phyloP scores from a whole-genome alignment of 2,888 invertebrate genomes.

The Polylopha cassiicola region DNA sequence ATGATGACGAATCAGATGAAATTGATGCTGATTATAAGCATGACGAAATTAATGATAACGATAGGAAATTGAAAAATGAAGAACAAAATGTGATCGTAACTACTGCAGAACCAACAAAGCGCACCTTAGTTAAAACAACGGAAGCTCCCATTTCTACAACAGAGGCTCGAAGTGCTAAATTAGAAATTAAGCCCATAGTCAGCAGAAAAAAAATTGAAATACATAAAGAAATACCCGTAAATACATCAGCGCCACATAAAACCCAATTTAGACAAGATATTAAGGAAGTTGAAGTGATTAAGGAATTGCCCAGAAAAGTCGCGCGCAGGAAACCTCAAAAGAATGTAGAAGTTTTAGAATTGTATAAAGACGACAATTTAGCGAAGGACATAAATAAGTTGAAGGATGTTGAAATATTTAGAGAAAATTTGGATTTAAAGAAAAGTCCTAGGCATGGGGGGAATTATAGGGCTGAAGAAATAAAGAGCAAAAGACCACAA shows the following conservation, averaged over 20 bases:
- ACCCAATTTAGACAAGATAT: slow-evolving; percentile 65
- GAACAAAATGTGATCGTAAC: slow-evolving; percentile 31
- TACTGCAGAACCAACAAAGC: slow-evolving; percentile 54
- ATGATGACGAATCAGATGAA: slow-evolving; percentile 25
- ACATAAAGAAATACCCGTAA: slow-evolving; percentile 58
- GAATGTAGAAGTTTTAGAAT: slow-evolving; percentile 48
- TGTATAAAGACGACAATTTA: slow-evolving; percentile 63
- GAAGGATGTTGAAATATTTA: slow-evolving; percentile 65
- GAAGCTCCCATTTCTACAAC: slow-evolving; percentile 46
- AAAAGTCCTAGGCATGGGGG: slow-evolving; percentile 66
- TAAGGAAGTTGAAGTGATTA: slow-evolving; percentile 63
- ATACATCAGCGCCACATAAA: slow-evolving; percentile 52
- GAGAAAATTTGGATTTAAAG: slow-evolving; percentile 47
- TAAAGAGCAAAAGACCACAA: slow-evolving; percentile 22
- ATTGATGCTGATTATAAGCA: slow-evolving; percentile 27
- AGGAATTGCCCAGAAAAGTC: slow-evolving; percentile 46
- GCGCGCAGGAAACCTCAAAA: slow-evolving; percentile 40
- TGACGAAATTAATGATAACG: slow-evolving; percentile 9
- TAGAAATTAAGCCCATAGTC: slow-evolving; percentile 46
- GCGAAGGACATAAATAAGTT: slow-evolving; percentile 64
- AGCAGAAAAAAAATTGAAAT: slow-evolving; percentile 61
- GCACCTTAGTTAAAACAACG: slow-evolving; percentile 52
- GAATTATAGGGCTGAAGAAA: slow-evolving; percentile 54
- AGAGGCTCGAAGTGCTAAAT: slow-evolving; percentile 35
- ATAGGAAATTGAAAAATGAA: too few species aligned